Base-by-base conservation (phyloP, 2,888 invertebrate genomes). In the Thereva nobilitata region DNA sequence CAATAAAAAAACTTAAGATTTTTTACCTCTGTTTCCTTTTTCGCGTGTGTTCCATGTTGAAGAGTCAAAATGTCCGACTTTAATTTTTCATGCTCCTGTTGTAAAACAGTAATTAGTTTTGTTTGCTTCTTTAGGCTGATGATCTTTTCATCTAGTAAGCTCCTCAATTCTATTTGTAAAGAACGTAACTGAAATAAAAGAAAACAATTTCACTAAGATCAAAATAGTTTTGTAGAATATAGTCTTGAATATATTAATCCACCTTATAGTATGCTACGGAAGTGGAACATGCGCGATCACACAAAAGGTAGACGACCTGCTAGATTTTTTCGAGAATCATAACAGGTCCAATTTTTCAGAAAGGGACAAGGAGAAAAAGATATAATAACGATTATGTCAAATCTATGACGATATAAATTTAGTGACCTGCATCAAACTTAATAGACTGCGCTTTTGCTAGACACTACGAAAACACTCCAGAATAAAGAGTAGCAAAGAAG, bases 51-150 rank as follows among this genome's bases (percentile, higher is more conserved):
- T 9, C 81, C 81, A 34, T 76, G 73, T 64, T 79, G 76, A 10
- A 80, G 70, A 0, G 75, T 75, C 41, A 72, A 72, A 12, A 80
- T 77, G 68, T 79, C 76, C 7, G 73, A 73, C 57, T 76, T 75
- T 0, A 80, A 70, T 34, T 74, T 74, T n/a, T 77, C 74, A 66
- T 78, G 76, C 42, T 81, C 81, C 64, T 76, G 68, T 69, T 79
- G 78, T 41, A 81, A 71, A 0, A 76, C 74, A 41, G 73, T 74
- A 7, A 81, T 79, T 71, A 80, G 74, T 68, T 76, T 76, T 70
- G 78, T 77, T 61, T 80, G 78, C 67, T 80, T 80, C 52, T 78
- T 77, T 2, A 79, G 66, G 4, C 77, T 75, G 64, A 78, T 79
- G 0, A 75, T 72, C 67, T 79, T 80, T 59, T 78, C 76, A 40